Evolutionary conservation across 1,140 invertebrate genomes (phyloP), one percentile per base, ranked within the genome.

Genomic region (Hyles vespertilio): DNA sequence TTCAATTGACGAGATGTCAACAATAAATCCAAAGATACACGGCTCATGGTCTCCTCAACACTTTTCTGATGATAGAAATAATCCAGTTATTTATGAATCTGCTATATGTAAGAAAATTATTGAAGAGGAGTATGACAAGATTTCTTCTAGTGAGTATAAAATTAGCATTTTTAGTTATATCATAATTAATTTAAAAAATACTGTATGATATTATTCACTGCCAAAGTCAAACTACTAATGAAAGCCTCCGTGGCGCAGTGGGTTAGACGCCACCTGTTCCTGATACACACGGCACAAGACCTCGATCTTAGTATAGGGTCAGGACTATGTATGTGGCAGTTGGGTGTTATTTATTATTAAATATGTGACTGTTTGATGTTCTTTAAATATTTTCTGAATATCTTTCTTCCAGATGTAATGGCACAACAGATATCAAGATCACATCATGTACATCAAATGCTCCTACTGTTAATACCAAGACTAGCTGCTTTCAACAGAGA

Each of bases 401-500:
- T 8, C n/a, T 10, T 48, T 48, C 59, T 80, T 74, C 12, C 78
- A 65, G 93, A 94, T 76, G 94, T 98, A 5, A 91, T 99, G 80
- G 92, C 93, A 51, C 96, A 98, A 67, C 92, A 94, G 67, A 90
- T 90, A 55, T 94, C 94, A 5, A 93, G 95, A 62, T 96, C 93
- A 62, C 82, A 91, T 0, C 94, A 95, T 89, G 95, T 99, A 34
- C 98, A 99, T 74, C 95, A 97, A 74, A 93, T 96, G 6, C 84
- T 99, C 3, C 90, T 99, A 58, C 93, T 94, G 47, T 92, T 99
- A 48, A 90, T 99, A 67, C 98, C 98, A 22, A 91, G 98, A 61
- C 82, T 99, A 9, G 97, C 97, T n/a, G 97, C 97, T 7, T 98
- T 99, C 68, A 94, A 97, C 78, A 94, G 93, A 56, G 92, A 94